Base-by-base conservation (phyloP, 2,797 vertebrate species). In the Philypnodon macrostomus region DNA sequence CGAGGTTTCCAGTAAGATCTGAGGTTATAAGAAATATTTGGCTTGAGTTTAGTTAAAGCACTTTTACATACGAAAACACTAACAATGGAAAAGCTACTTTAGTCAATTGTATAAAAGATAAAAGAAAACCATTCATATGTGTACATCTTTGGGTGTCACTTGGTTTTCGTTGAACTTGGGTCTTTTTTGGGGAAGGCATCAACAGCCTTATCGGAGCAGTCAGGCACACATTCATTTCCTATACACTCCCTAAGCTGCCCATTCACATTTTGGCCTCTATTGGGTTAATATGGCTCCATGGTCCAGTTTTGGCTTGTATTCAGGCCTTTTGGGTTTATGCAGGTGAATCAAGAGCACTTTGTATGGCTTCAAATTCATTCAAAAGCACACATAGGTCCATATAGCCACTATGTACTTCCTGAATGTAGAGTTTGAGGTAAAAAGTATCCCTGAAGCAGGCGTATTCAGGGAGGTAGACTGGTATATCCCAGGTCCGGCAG, bases 91-190 rank as follows among this genome's bases (percentile, higher is more conserved):
- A 79, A 68, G 2, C 35, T 37, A 34, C 63, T 51, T 60, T 31
- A 49, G 60, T 50, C 79, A 73, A 74, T 34, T 65, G 61, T 37
- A 31, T 51, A 34, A 11, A 80, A 80, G 64, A 60, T 12, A 85
- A 81, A 24, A 54, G 80, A 87, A 88, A 88, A 84, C 73, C 75
- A 71, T 79, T 14, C 75, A 71, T 66, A 78, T 46, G 68, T 88
- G 23, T 79, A 71, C 66, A 79, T 91, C 91, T 93, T 91, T 89
- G 89, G 88, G 75, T 68, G 67, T 68, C 63, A 77, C 79, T 77
- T 82, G 76, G 80, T 86, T 88, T 86, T 83, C 73, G 73, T 58
- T 46, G 58, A 58, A 71, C 21, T 71, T 85, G n/a, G n/a, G n/a
- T 86, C 83, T 86, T 17, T 73, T 87, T 87, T 85, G 86, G 79